A percentile compares a stretch with the other conserved stretches of the same genome.
Evolutionary conservation across 2,888 invertebrate genomes (phyloP).

Genomic region (Sicus ferrugineus): DNA sequence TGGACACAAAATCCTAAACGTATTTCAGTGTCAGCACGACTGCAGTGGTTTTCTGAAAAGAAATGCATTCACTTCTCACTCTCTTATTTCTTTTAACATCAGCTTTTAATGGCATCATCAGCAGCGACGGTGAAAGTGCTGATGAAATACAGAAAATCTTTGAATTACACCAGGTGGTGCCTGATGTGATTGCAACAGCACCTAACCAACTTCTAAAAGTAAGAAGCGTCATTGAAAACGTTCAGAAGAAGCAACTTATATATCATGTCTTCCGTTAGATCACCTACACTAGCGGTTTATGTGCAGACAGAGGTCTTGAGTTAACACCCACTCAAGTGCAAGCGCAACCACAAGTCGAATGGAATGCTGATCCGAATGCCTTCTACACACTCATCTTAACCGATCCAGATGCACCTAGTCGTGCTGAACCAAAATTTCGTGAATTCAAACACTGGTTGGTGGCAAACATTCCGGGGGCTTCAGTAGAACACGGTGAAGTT

Average conservation of each 20-base stretch:
- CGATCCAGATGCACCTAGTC: slow-evolving; percentile 90
- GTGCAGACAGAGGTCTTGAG: slow-evolving; percentile 72
- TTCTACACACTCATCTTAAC: slow-evolving; percentile 60
- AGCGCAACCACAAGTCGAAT: slow-evolving; percentile 56
- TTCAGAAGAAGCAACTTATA: background rate
- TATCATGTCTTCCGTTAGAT: slow-evolving; percentile 41
- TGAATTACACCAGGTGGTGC: slow-evolving; percentile 47
- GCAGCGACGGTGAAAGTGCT: background rate
- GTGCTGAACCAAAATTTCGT: slow-evolving; percentile 78
- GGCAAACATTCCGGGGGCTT: slow-evolving; percentile 81
- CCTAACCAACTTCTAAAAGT: slow-evolving; percentile 46
- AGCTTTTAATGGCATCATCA: background rate
- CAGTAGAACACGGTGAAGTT: slow-evolving; percentile 76
- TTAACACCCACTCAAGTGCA: slow-evolving; percentile 74
- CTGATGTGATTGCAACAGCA: slow-evolving; percentile 55
- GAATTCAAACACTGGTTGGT: slow-evolving; percentile 95
- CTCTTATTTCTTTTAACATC: background rate
- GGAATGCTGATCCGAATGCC: slow-evolving; percentile 52
- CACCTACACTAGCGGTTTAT: slow-evolving; percentile 60
- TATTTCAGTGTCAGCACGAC: background rate
- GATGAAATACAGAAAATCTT: slow-evolving; percentile 38
- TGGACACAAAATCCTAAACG: background rate
- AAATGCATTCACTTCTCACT: slow-evolving; percentile 15
- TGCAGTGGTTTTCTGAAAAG: background rate
- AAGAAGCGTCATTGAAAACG: background rate